These are phyloP conservation scores for Leptinotarsa peninsularis DNA, from an alignment of 2,888 invertebrate genomes.

Conservation along the genomic window DNA sequence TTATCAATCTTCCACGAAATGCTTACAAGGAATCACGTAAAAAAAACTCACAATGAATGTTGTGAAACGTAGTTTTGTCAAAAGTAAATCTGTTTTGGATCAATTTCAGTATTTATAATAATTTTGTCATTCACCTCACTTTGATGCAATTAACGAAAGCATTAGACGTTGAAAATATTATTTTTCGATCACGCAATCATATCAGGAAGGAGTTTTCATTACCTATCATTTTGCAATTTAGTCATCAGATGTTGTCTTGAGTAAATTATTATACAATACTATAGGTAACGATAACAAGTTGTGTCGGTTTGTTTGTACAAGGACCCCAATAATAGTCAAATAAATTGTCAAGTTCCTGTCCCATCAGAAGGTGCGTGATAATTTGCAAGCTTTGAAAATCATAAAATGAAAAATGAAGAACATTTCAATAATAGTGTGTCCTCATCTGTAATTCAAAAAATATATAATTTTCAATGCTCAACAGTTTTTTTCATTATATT, in stretches of 20 bases:
- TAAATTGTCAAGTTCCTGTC: slow-evolving; percentile 11
- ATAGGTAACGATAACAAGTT: background rate
- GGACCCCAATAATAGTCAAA: background rate
- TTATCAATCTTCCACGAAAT: too few species aligned
- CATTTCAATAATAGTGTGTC: background rate
- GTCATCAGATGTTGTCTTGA: slow-evolving; percentile 8
- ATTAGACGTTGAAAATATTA: slow-evolving; percentile 31
- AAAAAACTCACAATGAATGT: too few species aligned
- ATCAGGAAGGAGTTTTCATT: slow-evolving; percentile 14
- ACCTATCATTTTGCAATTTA: slow-evolving; percentile 23
- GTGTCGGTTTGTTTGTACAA: background rate
- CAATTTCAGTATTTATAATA: too few species aligned
- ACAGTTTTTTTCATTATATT: too few species aligned
- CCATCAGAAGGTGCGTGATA: background rate
- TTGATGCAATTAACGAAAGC: slow-evolving; percentile 16
- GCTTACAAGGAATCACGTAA: too few species aligned
- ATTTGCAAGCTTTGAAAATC: background rate
- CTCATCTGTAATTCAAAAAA: background rate
- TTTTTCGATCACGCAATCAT: slow-evolving; percentile 19
- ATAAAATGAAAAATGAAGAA: background rate
- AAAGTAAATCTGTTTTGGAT: too few species aligned
- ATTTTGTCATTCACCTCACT: background rate
- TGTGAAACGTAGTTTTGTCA: too few species aligned
- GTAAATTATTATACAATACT: slow-evolving; percentile 4
- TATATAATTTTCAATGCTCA: too few species aligned